Conservation (phyloP, 2,797 vertebrate genomes). For the Intellagama lesueurii region DNA sequence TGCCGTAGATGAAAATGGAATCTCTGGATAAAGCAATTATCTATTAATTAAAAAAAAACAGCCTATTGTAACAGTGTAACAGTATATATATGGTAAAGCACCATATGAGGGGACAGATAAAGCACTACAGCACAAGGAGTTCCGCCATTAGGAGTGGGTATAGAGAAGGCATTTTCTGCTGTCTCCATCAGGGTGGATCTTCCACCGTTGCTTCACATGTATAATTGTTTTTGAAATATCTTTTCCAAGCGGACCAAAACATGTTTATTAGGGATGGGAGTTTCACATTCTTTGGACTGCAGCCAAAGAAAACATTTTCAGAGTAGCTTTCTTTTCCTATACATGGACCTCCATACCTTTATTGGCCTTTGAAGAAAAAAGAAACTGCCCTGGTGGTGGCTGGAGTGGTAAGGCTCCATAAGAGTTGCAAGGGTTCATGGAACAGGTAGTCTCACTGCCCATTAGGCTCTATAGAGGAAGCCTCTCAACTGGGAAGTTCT, state of each 20-base stretch:
- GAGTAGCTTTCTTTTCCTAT: too few species aligned
- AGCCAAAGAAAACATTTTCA: too few species aligned
- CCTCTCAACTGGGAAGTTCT: not conserved
- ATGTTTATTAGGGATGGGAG: not conserved
- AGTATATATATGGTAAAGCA: not conserved
- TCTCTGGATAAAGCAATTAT: not conserved
- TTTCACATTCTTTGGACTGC: too few species aligned
- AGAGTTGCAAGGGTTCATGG: too few species aligned
- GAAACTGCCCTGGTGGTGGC: too few species aligned
- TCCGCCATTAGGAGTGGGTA: not conserved
- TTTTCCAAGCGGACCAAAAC: not conserved
- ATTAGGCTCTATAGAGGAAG: not conserved
- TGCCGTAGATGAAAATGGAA: not conserved
- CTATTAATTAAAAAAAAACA: not conserved
- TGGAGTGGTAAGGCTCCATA: too few species aligned
- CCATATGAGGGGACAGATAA: not conserved
- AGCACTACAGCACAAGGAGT: not conserved
- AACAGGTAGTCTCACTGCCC: too few species aligned
- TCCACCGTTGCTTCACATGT: not conserved
- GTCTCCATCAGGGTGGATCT: not conserved
- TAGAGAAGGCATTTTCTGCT: not conserved
- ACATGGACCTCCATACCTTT: too few species aligned
- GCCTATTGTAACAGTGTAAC: not conserved
- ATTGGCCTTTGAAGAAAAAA: too few species aligned
- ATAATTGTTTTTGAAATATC: not conserved